Conservation (phyloP, 2,888 invertebrate species). For the Gibbula magus region DNA sequence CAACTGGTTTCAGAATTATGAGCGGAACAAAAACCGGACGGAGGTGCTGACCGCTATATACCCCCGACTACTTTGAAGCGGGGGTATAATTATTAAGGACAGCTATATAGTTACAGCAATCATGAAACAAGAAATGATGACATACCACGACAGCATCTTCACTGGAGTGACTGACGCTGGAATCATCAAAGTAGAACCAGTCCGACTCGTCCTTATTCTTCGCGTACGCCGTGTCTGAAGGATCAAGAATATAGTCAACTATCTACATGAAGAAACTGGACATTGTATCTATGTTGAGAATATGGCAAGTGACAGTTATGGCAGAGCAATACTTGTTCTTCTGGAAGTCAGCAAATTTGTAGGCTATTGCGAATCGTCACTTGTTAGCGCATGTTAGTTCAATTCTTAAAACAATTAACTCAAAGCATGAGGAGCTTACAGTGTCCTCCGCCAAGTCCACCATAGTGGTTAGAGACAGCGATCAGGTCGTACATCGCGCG, state of each 20-base stretch:
- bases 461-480: slow-evolving; percentile 79
- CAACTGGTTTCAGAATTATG: too few relatives aligned
- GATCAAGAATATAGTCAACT: neutral
- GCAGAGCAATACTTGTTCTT: neutral
- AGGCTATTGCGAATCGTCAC: neutral
- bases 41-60: too few relatives aligned
- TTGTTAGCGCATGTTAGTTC: too few relatives aligned
- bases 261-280: too few relatives aligned
- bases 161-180: slow-evolving; percentile 73
- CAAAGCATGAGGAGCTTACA: slow-evolving; percentile 66
- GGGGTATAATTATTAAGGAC: too few relatives aligned
- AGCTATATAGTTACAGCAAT: too few relatives aligned
- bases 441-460: slow-evolving; percentile 76
- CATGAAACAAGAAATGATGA: neutral
- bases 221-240: slow-evolving; percentile 77
- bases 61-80: too few relatives aligned
- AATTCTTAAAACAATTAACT: neutral
- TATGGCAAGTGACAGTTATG: too few relatives aligned
- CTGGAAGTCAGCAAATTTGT: neutral
- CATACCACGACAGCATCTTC: slow-evolving; percentile 76
- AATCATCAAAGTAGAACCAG: slow-evolving; percentile 79
- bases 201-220: slow-evolving; percentile 75
- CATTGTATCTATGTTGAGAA: too few relatives aligned
- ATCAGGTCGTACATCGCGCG: slow-evolving; percentile 77
- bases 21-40: too few relatives aligned